Base-by-base conservation (phyloP, 2,113 vertebrate genomes). In the Sarotherodon lohbergeri region DNA sequence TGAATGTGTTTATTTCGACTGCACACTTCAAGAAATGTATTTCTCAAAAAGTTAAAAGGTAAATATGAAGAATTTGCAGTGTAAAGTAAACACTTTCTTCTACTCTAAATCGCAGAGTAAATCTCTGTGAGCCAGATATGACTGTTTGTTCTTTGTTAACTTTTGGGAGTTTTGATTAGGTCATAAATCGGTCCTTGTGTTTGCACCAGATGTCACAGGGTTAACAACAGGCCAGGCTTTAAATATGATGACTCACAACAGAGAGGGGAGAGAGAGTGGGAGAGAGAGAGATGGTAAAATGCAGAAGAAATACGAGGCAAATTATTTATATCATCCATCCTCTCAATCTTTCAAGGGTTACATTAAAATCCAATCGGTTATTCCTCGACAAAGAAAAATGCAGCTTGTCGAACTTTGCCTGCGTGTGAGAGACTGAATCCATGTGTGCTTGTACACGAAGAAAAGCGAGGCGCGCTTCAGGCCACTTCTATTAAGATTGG, bases 191-290 rank as follows among this genome's bases (percentile, higher is more conserved):
- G 71, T 86, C 66, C 54, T 59, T 90, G 82, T 94, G 93, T 94
- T 94, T 92, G 81, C 52, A 48, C 90, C 94, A 96, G 89, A 93
- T 93, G 94, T 94, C 93, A 93, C 10, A 79, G 59, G 93, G 95
- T 94, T 95, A 94, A 95, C 88, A 90, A 82, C 92, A 55, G 92
- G 91, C 82, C 89, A 90, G 79, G 82, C 91, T 91, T 95, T 93
- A 90, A 92, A 92, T 61, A 88, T 66, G 10, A 39, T 68, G 84
- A 85, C 85, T 83, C 81, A 56, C 82, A 88, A 73, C 88, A 90
- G 76, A 76, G 36, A 39, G 68, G 27, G 83, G 54, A 71, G 7
- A 73, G 57, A 46, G 63, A 82, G 43, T 46, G 34, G 32, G 57
- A 24, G 59, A 36, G 54, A 68, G 54, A 56, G 79, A 16, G 61